Base-by-base conservation (phyloP, 2,888 invertebrate genomes). In the Epistrophella euchroma region DNA sequence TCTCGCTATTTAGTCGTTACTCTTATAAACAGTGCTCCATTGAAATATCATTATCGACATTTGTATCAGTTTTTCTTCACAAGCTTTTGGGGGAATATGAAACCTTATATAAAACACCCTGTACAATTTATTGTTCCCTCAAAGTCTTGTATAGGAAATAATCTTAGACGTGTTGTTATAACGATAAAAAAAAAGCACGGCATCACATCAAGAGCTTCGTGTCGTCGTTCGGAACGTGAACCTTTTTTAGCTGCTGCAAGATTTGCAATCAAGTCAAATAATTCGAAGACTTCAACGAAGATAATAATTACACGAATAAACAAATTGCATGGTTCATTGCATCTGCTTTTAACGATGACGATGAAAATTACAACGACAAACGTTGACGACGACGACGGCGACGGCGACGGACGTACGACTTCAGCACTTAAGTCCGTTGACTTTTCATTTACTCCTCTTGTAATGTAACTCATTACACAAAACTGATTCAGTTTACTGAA, bases 271-370 rank as follows among this genome's bases (percentile, higher is more conserved):
- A 83, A 79, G 75, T 74, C 79, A 75, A 71, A 78, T 32, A n/a
- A 78, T 83, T 78, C 78, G 64, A 83, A 52, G 70, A 74, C 68
- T 73, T 58, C 71, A 75, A 43, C 74, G 66, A 60, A 58, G 80
- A 66, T 75, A 64, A 75, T 84, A 75, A 84, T 80, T 75, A 80
- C 58, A 28, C 43, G 80, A 79, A 75, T 75, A 84, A 79, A 84
- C 84, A 84, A 84, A 84, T 84, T 84, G 79, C 80, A 79, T 66
- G 75, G 79, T 79, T 74, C 75, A 84, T 74, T 79, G 84, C 79
- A 79, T 74, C 71, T 80, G 71, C 83, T 62, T 70, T 70, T 62
- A 74, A 74, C 79, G 22, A 66, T 45, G 64, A 52, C 35, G 40
- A 40, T 22, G 58, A 52, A 50, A 37, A 15, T 28, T 35, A 50